A percentile compares a stretch with the other conserved stretches of the same genome.
These are phyloP conservation scores for Drosophila eohydei DNA, from an alignment of 2,888 invertebrate genomes.

Conservation along the genomic window DNA sequence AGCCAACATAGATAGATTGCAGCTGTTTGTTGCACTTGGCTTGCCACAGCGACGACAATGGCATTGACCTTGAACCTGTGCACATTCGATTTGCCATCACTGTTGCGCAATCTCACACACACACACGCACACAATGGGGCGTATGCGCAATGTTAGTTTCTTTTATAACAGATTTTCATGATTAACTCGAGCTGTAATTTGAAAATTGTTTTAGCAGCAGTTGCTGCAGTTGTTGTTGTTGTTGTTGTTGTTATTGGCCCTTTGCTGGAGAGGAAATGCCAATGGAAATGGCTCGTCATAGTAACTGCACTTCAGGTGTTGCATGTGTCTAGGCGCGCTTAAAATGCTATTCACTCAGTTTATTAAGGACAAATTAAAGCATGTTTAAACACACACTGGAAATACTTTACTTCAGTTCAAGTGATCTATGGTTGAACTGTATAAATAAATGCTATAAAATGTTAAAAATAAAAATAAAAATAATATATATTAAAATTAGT, in stretches of 20 bases:
- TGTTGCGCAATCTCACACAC: background rate
- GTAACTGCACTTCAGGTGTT: slow-evolving; percentile 28
- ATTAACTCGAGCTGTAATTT: slow-evolving; percentile 25
- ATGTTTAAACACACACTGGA: background rate
- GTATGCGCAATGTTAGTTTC: slow-evolving; percentile 50
- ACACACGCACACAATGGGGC: slow-evolving; percentile 20
- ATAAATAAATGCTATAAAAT: too few relatives aligned
- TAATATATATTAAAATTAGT: too few relatives aligned
- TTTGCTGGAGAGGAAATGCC: slow-evolving; percentile 61
- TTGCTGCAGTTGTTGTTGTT: slow-evolving; percentile 12
- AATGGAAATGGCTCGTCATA: slow-evolving; percentile 43
- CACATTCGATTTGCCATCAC: slow-evolving; percentile 25
- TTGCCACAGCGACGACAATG: slow-evolving; percentile 27
- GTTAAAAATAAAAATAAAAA: too few relatives aligned
- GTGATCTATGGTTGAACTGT: too few relatives aligned
- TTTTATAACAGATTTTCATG: slow-evolving; percentile 8
- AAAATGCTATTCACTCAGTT: background rate
- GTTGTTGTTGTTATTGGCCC: slow-evolving; percentile 14
- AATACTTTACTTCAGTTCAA: too few relatives aligned
- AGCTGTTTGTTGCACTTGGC: slow-evolving; percentile 38
- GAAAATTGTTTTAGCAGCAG: slow-evolving; percentile 16
- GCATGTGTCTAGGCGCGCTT: background rate
- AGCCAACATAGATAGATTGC: slow-evolving; percentile 24
- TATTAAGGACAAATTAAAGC: slow-evolving; percentile 1
- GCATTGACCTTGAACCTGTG: slow-evolving; percentile 57